Conservation (phyloP, 2,888 invertebrate species). For the Ypsolopha sequella region DNA sequence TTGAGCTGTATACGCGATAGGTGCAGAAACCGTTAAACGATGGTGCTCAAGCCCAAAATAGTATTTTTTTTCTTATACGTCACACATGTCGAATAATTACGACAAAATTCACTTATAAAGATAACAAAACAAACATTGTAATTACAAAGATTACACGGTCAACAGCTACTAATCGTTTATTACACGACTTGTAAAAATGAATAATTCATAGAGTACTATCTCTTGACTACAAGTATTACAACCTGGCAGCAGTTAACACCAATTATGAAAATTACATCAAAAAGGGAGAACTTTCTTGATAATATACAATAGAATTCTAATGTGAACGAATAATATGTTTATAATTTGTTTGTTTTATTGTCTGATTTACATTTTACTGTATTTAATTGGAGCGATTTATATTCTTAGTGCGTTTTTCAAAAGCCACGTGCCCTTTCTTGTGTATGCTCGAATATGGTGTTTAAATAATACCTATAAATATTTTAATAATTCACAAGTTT, state of each 20-base stretch:
- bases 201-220: constrained; percentile 43
- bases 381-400: constrained; percentile 49
- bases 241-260: constrained; percentile 62
- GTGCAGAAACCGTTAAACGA: no score
- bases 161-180: constrained; percentile 49
- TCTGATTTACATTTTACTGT: constrained; percentile 56
- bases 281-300: constrained; percentile 55
- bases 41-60: no score
- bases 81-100: no score
- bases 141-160: constrained; percentile 20
- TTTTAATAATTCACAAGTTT: no score
- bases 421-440: constrained; percentile 6
- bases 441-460: neutral
- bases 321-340: constrained; percentile 44
- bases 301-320: constrained; percentile 59
- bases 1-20: no score
- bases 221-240: constrained; percentile 29
- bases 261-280: constrained; percentile 38
- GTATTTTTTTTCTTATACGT: no score
- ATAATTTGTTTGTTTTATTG: constrained; percentile 66
- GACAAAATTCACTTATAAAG: no score
- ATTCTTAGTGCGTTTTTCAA: constrained; percentile 13
- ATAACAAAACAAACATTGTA: neutral
- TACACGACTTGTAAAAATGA: constrained; percentile 18
- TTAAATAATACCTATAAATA: neutral